Evolutionary conservation across 2,113 vertebrate genomes (phyloP), one percentile per base, ranked within the genome.

Genomic region (Glaucomys volans): DNA sequence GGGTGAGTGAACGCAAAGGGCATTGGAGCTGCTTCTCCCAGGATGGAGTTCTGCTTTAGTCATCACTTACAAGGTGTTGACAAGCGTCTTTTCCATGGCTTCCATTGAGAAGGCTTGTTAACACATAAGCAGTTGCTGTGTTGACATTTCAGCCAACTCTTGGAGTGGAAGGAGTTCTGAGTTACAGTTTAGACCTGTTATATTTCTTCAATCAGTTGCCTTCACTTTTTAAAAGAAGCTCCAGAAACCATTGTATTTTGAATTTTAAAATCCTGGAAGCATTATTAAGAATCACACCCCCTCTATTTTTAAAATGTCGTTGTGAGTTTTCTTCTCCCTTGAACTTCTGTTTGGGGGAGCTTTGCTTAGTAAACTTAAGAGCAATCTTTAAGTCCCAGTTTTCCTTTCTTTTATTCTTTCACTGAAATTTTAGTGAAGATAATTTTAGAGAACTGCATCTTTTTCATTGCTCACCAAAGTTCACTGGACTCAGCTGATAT

Each of bases 1-100:
- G 99, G 99, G 99, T 99, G 96, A 99, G 99, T 90, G 96, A 97
- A 87, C 90, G 80, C 87, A 86, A 8, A 88, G 59, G 85, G 93
- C 87, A 71, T 71, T 28, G 26, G 95, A 94, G 96, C 96, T 47
- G 62, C 93, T 69, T 82, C 52, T 82, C 97, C 79, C 7, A 96
- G 79, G 35, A 32, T 37, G n/a, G 6, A 50, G 22, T 54, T 95
- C 86, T 72, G 26, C 9, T 94, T 69, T 86, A 87, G 93, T 86
- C 80, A 76, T 93, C 67, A 91, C 95, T 98, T 94, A 32, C 50
- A 91, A 67, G 17, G 59, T 92, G 69, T 50, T 95, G 96, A 97
- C 52, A 74, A 8, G 0, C 90, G 5, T 94, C 35, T 96, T 52
- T 76, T 88, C 93, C 57, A 87, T 32, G 50, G 77, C 96, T 98